phyloP scores from a whole-genome alignment of 1,140 invertebrate genomes.

The Lethrus apterus region DNA sequence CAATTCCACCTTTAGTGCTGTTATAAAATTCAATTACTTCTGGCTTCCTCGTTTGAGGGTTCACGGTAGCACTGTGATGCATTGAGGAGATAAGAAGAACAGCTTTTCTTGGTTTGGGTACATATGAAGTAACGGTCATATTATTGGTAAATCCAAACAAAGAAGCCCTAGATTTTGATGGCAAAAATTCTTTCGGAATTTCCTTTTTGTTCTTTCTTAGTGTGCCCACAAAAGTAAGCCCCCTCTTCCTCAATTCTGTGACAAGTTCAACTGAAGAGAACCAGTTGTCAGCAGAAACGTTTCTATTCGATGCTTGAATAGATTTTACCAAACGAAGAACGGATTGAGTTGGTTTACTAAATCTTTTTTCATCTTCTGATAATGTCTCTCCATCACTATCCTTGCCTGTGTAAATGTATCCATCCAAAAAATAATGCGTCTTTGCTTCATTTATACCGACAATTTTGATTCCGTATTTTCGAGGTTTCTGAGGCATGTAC shows the following conservation, averaged over 20 bases:
- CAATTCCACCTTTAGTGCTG: constrained; percentile 34
- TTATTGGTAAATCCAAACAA: constrained; percentile 33
- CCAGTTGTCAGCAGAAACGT: constrained; percentile 37
- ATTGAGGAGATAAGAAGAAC: constrained; percentile 33
- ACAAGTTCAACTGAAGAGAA: constrained; percentile 31
- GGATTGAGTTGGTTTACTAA: constrained; percentile 13
- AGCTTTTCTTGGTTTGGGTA: constrained; percentile 32
- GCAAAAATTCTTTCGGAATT: constrained; percentile 23
- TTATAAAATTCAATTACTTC: constrained; percentile 33
- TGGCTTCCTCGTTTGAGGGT: constrained; percentile 25
- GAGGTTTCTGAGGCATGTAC: constrained; percentile 2
- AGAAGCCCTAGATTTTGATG: constrained; percentile 19
- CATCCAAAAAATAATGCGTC: constrained; percentile 3
- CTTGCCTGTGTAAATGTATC: background rate
- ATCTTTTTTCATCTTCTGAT: background rate
- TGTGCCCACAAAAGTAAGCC: constrained; percentile 33
- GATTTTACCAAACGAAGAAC: constrained; percentile 20
- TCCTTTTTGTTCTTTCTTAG: constrained; percentile 37
- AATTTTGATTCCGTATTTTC: constrained; percentile 5
- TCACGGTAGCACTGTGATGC: constrained; percentile 27
- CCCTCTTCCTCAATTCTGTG: constrained; percentile 17
- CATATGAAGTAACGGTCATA: constrained; percentile 27
- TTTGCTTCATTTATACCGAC: background rate
- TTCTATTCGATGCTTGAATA: constrained; percentile 28
- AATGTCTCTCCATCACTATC: background rate